Percentiles rank a stretch among this genome's conserved stretches.
phyloP scores from a whole-genome alignment of 2,113 vertebrate genomes.

The Chaetodon auriga region DNA sequence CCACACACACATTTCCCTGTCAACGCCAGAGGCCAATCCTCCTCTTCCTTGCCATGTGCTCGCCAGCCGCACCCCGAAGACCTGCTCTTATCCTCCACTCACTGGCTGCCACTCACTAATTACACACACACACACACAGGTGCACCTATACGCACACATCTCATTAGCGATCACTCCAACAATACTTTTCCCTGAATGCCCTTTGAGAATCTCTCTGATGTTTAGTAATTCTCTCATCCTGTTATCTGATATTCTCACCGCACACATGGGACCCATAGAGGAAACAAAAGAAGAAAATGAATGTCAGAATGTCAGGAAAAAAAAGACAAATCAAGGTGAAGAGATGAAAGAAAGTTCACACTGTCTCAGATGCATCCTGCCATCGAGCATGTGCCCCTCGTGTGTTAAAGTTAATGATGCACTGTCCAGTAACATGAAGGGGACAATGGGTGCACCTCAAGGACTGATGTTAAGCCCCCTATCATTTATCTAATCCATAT shows the following conservation, averaged over 20 bases:
- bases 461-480: background rate
- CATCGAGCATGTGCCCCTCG: background rate
- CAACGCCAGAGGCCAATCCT: slow-evolving; percentile 72
- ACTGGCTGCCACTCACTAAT: slow-evolving; percentile 62
- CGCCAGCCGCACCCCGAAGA: slow-evolving; percentile 71
- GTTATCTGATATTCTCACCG: slow-evolving; percentile 60
- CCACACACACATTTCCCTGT: slow-evolving; percentile 51
- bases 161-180: slow-evolving; percentile 71
- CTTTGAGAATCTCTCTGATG: slow-evolving; percentile 61
- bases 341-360: background rate
- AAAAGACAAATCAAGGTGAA: background rate
- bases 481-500: background rate
- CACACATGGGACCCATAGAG: slow-evolving; percentile 24
- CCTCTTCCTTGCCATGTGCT: slow-evolving; percentile 71
- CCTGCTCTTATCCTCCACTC: slow-evolving; percentile 57
- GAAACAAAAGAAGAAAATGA: background rate
- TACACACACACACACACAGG: slow-evolving; percentile 58
- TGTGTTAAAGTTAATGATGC: slow-evolving; percentile 6
- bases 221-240: slow-evolving; percentile 59
- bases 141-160: slow-evolving; percentile 41
- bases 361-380: background rate
- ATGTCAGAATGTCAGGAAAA: slow-evolving; percentile 8
- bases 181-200: slow-evolving; percentile 62
- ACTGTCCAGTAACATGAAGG: background rate
- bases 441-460: slow-evolving; percentile 10